phyloP scores from a whole-genome alignment of 2,888 invertebrate species.

The Mellilla xanthometata region DNA sequence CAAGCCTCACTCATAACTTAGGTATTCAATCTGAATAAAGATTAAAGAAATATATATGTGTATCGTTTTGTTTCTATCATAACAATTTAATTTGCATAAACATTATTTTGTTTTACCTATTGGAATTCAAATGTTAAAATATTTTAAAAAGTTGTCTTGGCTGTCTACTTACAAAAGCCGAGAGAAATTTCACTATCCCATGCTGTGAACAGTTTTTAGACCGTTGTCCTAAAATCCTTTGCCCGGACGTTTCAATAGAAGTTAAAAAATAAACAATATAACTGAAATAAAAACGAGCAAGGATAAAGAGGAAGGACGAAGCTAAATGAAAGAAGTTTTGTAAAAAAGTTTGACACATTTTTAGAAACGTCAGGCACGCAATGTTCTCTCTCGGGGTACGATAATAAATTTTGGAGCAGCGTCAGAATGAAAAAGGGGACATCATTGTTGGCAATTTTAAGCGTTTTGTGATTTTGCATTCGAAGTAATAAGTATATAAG shows the following conservation, averaged over 20 bases:
- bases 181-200: conserved; percentile 65
- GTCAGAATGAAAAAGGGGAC: conserved; percentile 80
- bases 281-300: conserved; percentile 65
- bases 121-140: conserved; percentile 11
- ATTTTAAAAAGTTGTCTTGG: conserved; percentile 19
- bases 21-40: neutral
- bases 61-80: conserved; percentile 2
- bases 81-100: conserved; percentile 11
- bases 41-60: conserved; percentile 1
- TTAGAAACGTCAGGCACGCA: conserved; percentile 81
- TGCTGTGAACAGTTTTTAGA: conserved; percentile 59
- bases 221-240: conserved; percentile 62
- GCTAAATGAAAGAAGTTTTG: conserved; percentile 80
- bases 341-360: conserved; percentile 82
- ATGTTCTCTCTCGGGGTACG: conserved; percentile 68
- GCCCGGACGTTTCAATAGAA: conserved; percentile 70
- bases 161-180: conserved; percentile 39
- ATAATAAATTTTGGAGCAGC: conserved; percentile 74
- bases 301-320: conserved; percentile 74
- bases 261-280: conserved; percentile 76
- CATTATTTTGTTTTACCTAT: conserved; percentile 12
- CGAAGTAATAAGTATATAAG: conserved; percentile 12
- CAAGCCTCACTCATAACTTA: neutral
- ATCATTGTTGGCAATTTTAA: conserved; percentile 79
- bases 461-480: conserved; percentile 40